Evolutionary conservation across 2,113 vertebrate genomes (phyloP).

Genomic region (Pagrus major): DNA sequence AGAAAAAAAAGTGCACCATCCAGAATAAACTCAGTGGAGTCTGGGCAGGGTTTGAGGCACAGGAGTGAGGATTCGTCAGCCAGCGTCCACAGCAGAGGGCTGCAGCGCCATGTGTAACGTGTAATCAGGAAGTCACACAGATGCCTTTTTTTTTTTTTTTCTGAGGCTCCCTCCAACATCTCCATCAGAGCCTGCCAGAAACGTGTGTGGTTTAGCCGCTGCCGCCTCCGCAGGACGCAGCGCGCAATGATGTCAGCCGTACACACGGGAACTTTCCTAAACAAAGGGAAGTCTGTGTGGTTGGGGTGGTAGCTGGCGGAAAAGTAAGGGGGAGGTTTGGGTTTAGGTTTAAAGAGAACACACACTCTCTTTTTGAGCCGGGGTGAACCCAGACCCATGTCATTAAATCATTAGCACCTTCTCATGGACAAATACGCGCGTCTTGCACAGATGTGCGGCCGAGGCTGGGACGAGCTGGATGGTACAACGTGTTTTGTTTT

Average conservation of each 20-base stretch:
- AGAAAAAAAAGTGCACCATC: slow-evolving; percentile 49
- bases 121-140: slow-evolving; percentile 72
- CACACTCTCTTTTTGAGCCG: slow-evolving; percentile 66
- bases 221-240: slow-evolving; percentile 73
- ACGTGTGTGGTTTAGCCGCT: slow-evolving; percentile 77
- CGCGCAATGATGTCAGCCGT: slow-evolving; percentile 82
- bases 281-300: slow-evolving; percentile 86
- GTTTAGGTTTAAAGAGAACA: slow-evolving; percentile 64
- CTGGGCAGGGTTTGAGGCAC: slow-evolving; percentile 62
- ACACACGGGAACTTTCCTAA: slow-evolving; percentile 82
- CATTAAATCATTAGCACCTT: slow-evolving; percentile 83
- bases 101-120: slow-evolving; percentile 43
- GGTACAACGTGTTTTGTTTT: slow-evolving; percentile 15
- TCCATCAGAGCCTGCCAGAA: slow-evolving; percentile 75
- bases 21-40: slow-evolving; percentile 74
- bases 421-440: slow-evolving; percentile 63
- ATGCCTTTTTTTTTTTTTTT: slow-evolving; percentile 40
- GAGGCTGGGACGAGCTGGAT: background rate
- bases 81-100: slow-evolving; percentile 30
- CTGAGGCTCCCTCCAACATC: slow-evolving; percentile 69
- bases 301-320: slow-evolving; percentile 75
- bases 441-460: slow-evolving; percentile 45
- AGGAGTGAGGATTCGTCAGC: slow-evolving; percentile 39
- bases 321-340: slow-evolving; percentile 31
- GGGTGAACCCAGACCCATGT: slow-evolving; percentile 67